phyloP scores from a whole-genome alignment of 1,140 invertebrate genomes.

The Gonatopus flavifemur region DNA sequence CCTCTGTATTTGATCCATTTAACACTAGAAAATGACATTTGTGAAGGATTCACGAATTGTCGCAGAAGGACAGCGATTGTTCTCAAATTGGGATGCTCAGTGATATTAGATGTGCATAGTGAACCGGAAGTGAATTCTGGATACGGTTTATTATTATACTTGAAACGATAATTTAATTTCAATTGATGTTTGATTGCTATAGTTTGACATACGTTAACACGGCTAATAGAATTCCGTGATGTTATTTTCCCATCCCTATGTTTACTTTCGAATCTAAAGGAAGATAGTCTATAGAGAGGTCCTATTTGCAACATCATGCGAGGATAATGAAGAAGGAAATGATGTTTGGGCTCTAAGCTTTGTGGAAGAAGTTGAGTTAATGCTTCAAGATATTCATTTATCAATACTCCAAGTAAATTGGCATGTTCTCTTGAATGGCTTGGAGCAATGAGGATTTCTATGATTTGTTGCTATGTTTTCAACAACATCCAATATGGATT shows the following conservation, averaged over 20 bases:
- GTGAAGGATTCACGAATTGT: no score
- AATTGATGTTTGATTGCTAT: slow-evolving; percentile 5
- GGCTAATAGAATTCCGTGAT: neutral
- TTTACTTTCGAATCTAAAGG: slow-evolving; percentile 5
- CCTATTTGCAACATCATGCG: neutral
- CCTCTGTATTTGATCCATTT: no score
- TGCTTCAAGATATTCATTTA: slow-evolving; percentile 8
- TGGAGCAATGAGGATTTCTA: slow-evolving; percentile 12
- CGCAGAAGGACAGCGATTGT: no score
- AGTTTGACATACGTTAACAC: slow-evolving; percentile 4
- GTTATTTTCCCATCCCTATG: slow-evolving; percentile 1
- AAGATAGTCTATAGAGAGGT: neutral
- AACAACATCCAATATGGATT: slow-evolving; percentile 12
- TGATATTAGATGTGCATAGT: no score
- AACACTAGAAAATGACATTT: no score
- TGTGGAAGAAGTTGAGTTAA: slow-evolving; percentile 1
- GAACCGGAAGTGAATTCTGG: no score
- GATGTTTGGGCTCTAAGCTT: slow-evolving; percentile 1
- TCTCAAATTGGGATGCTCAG: no score
- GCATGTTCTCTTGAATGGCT: neutral
- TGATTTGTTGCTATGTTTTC: slow-evolving; percentile 10
- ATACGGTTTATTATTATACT: neutral
- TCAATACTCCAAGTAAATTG: neutral
- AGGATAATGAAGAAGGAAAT: slow-evolving; percentile 7
- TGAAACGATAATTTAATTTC: slow-evolving; percentile 2